These are phyloP conservation scores for Cirrhinus molitorella DNA, from an alignment of 2,797 vertebrate genomes.

Conservation along the genomic window DNA sequence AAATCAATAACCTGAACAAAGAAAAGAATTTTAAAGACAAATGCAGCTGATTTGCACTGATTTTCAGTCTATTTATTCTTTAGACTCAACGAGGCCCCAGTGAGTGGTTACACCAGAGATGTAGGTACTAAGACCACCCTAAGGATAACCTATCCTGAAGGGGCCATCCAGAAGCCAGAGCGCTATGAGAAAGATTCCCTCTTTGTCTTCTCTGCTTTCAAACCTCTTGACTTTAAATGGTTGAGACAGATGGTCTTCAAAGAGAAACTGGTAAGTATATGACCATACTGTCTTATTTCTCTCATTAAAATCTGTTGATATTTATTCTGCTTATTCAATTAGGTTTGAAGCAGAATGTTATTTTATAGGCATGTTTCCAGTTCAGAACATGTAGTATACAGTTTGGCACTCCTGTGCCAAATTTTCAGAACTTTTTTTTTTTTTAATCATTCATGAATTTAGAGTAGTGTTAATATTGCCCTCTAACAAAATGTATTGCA, in stretches of 20 bases:
- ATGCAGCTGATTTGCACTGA: conserved; percentile 8
- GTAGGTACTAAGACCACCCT: conserved; percentile 97
- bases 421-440: neutral
- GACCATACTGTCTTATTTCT: conserved; percentile 8
- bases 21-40: neutral
- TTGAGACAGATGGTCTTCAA: conserved; percentile 95
- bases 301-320: neutral
- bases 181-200: conserved; percentile 94
- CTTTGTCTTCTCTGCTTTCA: conserved; percentile 97
- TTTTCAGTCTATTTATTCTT: neutral
- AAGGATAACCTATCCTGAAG: conserved; percentile 97
- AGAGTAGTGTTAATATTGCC: neutral
- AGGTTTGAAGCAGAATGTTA: neutral
- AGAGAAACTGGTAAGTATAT: conserved; percentile 91
- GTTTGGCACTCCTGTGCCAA: neutral
- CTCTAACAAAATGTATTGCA: neutral
- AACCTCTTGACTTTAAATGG: conserved; percentile 98
- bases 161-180: conserved; percentile 92
- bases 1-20: conserved; percentile 9
- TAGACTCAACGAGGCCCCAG: conserved; percentile 95
- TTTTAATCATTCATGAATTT: neutral
- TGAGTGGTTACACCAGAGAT: conserved; percentile 89
- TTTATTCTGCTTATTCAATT: neutral
- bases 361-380: neutral
- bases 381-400: too few species aligned